Evolutionary conservation across 2,888 invertebrate genomes (phyloP).

Genomic region (Troides helena): DNA sequence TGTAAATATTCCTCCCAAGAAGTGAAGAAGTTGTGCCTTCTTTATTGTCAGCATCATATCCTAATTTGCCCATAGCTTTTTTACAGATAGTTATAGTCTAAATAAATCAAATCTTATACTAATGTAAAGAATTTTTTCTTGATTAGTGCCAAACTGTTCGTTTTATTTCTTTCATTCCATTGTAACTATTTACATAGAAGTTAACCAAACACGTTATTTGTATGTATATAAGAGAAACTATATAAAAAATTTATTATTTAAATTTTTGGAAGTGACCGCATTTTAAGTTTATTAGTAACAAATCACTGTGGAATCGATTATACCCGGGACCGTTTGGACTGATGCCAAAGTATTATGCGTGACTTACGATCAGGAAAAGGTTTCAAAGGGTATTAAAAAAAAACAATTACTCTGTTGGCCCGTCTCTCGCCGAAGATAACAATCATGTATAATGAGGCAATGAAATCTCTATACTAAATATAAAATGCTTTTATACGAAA

Average conservation of each 20-base stretch:
- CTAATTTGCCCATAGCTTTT: no score
- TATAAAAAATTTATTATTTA: slow-evolving; percentile 10
- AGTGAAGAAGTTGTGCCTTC: no score
- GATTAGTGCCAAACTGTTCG: no score
- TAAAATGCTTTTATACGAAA: no score
- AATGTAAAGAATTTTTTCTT: no score
- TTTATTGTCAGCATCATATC: no score
- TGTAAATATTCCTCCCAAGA: no score
- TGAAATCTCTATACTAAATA: not conserved
- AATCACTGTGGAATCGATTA: slow-evolving; percentile 38
- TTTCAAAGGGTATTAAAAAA: slow-evolving; percentile 10
- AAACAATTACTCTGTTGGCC: slow-evolving; percentile 18
- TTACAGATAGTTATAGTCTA: no score
- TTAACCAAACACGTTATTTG: no score
- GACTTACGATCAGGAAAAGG: slow-evolving; percentile 33
- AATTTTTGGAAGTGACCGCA: slow-evolving; percentile 28
- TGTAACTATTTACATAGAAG: no score
- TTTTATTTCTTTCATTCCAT: no score
- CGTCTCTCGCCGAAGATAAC: slow-evolving; percentile 1
- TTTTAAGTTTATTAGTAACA: slow-evolving; percentile 31
- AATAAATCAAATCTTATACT: no score
- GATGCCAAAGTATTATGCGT: slow-evolving; percentile 37
- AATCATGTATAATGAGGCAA: not conserved
- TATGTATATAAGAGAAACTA: slow-evolving; percentile 1
- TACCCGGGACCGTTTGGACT: slow-evolving; percentile 33